phyloP scores from a whole-genome alignment of 2,888 invertebrate genomes.

The Cataglyphis altisquamis region DNA sequence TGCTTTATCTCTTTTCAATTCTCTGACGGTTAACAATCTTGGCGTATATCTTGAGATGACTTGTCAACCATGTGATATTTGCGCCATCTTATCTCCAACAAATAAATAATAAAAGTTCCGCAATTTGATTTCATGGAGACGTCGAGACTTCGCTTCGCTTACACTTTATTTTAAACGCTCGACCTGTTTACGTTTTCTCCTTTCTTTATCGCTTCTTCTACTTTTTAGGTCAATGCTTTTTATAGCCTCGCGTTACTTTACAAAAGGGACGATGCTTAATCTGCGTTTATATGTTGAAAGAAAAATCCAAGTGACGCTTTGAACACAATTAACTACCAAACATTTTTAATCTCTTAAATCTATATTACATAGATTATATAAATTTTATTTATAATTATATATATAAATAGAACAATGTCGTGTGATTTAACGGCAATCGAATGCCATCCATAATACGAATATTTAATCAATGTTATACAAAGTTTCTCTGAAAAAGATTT shows the following conservation, averaged over 20 bases:
- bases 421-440: background rate
- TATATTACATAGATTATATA: background rate
- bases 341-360: constrained; percentile 1
- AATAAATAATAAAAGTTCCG: constrained; percentile 53
- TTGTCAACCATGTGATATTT: constrained; percentile 51
- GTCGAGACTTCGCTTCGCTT: constrained; percentile 44
- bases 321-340: constrained; percentile 23
- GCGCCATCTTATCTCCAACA: constrained; percentile 35
- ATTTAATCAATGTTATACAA: background rate
- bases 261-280: constrained; percentile 49
- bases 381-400: constrained; percentile 10
- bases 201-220: constrained; percentile 51
- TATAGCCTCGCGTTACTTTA: constrained; percentile 41
- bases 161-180: constrained; percentile 57
- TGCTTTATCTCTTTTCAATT: constrained; percentile 28
- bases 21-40: constrained; percentile 31
- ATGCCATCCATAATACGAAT: background rate
- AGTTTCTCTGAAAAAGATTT: background rate
- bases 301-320: constrained; percentile 23
- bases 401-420: background rate
- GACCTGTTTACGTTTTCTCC: constrained; percentile 56
- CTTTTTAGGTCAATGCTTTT: constrained; percentile 55
- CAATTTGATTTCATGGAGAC: constrained; percentile 49
- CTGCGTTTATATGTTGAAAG: constrained; percentile 39
- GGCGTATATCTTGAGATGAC: constrained; percentile 27